Percentiles rank a stretch among this genome's conserved stretches.
Evolutionary conservation across 1,140 invertebrate species (phyloP).

Genomic region (Hyles vespertilio): DNA sequence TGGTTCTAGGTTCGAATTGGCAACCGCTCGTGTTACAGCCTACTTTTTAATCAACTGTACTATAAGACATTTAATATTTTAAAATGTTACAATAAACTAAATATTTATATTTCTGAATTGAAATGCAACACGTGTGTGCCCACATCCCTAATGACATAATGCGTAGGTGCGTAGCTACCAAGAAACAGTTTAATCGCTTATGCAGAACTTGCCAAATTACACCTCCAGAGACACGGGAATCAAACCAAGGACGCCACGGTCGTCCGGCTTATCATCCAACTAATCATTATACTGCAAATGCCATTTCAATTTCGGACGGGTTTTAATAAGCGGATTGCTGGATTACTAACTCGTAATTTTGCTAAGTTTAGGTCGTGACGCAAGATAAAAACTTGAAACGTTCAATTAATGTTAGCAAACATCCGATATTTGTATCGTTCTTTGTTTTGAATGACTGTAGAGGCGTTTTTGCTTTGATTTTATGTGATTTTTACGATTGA

Average conservation of each 20-base stretch:
- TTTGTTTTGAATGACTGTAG: no score
- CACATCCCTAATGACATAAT: conserved; percentile 67
- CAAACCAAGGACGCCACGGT: conserved; percentile 66
- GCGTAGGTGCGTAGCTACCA: conserved; percentile 58
- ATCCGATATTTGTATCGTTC: background rate
- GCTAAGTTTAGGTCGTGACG: conserved; percentile 36
- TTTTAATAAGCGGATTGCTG: conserved; percentile 55
- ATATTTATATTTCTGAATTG: conserved; percentile 8
- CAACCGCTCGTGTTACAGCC: no score
- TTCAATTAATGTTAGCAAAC: conserved; percentile 3
- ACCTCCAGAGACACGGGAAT: conserved; percentile 69
- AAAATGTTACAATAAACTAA: no score
- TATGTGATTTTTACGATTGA: no score
- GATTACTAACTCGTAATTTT: conserved; percentile 54
- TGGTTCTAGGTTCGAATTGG: no score
- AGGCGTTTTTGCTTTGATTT: no score
- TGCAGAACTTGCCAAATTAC: conserved; percentile 66
- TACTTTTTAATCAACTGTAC: no score
- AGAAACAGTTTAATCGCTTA: conserved; percentile 68
- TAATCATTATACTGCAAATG: conserved; percentile 67
- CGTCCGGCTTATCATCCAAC: conserved; percentile 64
- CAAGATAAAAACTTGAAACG: conserved; percentile 9
- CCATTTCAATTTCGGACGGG: conserved; percentile 59
- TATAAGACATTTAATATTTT: no score
- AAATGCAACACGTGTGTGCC: conserved; percentile 49